Base-by-base conservation (phyloP, 2,797 vertebrate species). In the Sardinella longiceps region DNA sequence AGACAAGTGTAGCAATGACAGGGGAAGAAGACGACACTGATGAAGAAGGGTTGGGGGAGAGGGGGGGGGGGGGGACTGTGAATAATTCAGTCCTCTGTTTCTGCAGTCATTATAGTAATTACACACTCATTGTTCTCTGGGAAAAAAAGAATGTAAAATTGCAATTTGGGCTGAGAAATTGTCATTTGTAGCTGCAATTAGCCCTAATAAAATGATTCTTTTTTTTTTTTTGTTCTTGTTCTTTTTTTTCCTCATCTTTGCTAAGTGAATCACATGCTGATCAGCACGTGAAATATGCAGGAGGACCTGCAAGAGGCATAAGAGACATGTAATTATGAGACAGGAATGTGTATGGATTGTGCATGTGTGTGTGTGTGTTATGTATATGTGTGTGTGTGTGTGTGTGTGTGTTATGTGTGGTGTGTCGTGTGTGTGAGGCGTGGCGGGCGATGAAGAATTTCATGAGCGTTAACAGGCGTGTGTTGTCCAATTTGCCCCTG, bases 231-330 rank as follows among this genome's bases (percentile, higher is more conserved):
- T 70, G 63, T 82, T 46, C 43, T 48, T 48, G 4, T 85, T 84
- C 45, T 86, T 85, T 89, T 89, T 66, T 81, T 82, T 46, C n/a
- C 56, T 46, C n/a, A n/a, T 39, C 58, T 82, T n/a, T 86, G 63
- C 90, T 86, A 28, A 43, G 85, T 86, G 89, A 92, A 93, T 93
- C 92, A 92, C 90, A 92, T 93, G 91, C 92, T 92, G 93, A 94
- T 95, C 91, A 94, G 91, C 92, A 92, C 93, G 89, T 93, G 93
- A 94, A 94, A 91, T 93, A 95, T 96, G 92, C 93, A 92, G 93
- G 91, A 91, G 92, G 93, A 92, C 93, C 94, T 86, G 89, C 89
- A 93, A 94, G 91, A 50, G 90, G 90, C 85, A 81, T 93, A 92
- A 94, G 94, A 91, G 93, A 89, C 87, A 85, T 85, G 88, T 94